These are phyloP conservation scores for Pseudochirops cupreus DNA, from an alignment of 2,797 vertebrate species.

Conservation along the genomic window DNA sequence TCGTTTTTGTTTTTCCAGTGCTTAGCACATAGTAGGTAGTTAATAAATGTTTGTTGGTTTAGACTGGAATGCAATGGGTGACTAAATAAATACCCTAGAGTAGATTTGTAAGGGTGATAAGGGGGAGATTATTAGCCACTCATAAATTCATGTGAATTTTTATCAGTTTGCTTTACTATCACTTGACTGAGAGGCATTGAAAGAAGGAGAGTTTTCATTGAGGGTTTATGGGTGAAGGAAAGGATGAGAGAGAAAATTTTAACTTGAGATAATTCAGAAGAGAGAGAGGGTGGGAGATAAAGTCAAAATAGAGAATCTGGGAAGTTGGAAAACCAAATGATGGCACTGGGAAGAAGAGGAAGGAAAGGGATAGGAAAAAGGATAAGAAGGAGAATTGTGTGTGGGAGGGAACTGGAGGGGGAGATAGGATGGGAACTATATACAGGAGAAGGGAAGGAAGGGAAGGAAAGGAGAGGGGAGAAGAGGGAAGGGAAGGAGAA, in stretches of 20 bases:
- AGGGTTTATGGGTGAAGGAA: background rate
- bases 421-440: background rate
- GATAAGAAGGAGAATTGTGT: background rate
- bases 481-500: no score
- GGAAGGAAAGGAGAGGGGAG: no score
- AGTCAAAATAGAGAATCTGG: background rate
- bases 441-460: background rate
- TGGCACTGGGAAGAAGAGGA: background rate
- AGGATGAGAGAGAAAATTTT: background rate
- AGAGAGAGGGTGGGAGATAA: background rate
- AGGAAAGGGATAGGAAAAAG: background rate
- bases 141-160: background rate
- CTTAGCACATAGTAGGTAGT: background rate
- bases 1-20: background rate
- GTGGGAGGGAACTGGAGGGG: background rate
- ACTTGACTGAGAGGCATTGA: background rate
- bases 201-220: background rate
- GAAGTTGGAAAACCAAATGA: background rate
- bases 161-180: background rate
- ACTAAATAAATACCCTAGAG: background rate
- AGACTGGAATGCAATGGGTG: background rate
- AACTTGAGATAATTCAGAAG: background rate
- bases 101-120: background rate
- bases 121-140: background rate
- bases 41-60: background rate